These are phyloP conservation scores for Anguilla japonica DNA, from an alignment of 2,113 vertebrate species.

Conservation along the genomic window DNA sequence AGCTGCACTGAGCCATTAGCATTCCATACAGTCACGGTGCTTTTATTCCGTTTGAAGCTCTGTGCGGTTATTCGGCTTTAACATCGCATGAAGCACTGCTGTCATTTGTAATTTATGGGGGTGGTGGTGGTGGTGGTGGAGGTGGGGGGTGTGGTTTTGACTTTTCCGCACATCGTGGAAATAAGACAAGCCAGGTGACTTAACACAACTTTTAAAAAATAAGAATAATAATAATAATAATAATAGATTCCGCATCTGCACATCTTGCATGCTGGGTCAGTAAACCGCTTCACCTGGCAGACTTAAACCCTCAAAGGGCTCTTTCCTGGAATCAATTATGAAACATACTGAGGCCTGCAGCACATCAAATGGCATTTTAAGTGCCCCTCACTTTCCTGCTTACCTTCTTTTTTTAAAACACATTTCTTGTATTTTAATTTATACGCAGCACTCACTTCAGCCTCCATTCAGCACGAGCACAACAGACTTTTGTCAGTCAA, in stretches of 20 bases:
- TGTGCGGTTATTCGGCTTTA: neutral
- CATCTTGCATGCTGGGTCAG: neutral
- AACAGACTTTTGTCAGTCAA: neutral
- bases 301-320: neutral
- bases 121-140: neutral
- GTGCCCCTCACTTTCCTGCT: neutral
- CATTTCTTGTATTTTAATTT: no score
- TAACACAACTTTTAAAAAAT: neutral
- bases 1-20: no score
- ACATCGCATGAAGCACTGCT: neutral
- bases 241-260: neutral
- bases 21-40: neutral
- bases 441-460: neutral
- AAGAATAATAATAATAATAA: no score
- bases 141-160: neutral
- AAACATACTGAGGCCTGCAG: neutral
- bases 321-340: neutral
- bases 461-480: neutral
- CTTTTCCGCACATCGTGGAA: neutral
- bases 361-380: neutral
- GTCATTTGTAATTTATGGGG: neutral
- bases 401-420: neutral
- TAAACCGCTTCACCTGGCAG: neutral
- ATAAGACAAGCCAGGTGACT: constrained; percentile 8
- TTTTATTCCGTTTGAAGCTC: constrained; percentile 5